Evolutionary conservation across 1,140 invertebrate species (phyloP).

Genomic region (Cydia amplana): DNA sequence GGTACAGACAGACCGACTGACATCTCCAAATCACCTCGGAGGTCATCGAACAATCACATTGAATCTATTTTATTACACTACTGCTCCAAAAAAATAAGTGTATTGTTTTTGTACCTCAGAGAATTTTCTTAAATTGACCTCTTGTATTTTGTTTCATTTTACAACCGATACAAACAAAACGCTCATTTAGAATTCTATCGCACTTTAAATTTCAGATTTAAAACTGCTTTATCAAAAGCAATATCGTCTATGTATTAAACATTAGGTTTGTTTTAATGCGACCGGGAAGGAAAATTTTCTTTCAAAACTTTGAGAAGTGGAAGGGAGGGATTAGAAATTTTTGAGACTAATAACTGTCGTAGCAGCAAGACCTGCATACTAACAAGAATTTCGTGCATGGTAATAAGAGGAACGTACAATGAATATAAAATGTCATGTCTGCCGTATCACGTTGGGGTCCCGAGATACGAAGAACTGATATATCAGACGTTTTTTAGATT

Average conservation of each 20-base stretch:
- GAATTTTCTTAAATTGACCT: constrained; percentile 51
- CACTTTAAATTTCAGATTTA: constrained; percentile 77
- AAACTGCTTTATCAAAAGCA: constrained; percentile 77
- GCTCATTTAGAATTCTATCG: constrained; percentile 72
- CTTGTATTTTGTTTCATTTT: constrained; percentile 70
- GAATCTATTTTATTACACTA: constrained; percentile 15
- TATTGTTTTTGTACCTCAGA: constrained; percentile 34
- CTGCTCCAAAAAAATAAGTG: too few relatives aligned
- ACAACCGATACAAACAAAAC: constrained; percentile 61
- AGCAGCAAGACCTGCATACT: constrained; percentile 69
- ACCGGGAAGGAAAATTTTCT: constrained; percentile 60
- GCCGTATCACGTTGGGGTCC: constrained; percentile 43
- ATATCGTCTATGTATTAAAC: constrained; percentile 77
- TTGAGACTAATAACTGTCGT: constrained; percentile 77
- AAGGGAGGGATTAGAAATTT: constrained; percentile 69
- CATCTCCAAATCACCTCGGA: constrained; percentile 57
- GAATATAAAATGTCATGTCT: constrained; percentile 71
- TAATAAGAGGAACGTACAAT: constrained; percentile 61
- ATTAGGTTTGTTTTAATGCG: constrained; percentile 72
- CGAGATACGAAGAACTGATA: constrained; percentile 25
- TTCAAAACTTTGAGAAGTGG: constrained; percentile 60
- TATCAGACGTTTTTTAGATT: constrained; percentile 18
- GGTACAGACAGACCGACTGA: constrained; percentile 54
- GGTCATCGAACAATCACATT: constrained; percentile 67
- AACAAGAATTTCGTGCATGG: constrained; percentile 68